phyloP scores from a whole-genome alignment of 2,113 vertebrate genomes.

The Brachyhypopomus occidentalis region DNA sequence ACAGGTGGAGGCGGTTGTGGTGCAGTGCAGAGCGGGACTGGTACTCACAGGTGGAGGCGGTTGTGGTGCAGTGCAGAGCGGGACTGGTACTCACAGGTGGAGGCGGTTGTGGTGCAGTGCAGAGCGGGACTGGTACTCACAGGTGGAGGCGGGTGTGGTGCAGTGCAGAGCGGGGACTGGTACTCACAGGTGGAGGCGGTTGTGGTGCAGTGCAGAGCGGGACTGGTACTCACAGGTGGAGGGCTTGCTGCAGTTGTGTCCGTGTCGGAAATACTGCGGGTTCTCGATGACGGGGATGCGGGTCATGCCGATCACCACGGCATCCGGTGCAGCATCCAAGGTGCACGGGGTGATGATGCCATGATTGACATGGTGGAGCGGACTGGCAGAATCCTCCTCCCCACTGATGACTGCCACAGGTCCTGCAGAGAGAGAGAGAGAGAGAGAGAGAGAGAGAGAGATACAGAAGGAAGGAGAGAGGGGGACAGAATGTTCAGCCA shows the following conservation, averaged over 20 bases:
- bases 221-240: constrained; percentile 86
- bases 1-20: too few species aligned
- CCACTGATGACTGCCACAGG: constrained; percentile 94
- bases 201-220: too few species aligned
- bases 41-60: too few species aligned
- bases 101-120: too few species aligned
- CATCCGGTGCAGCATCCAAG: constrained; percentile 82
- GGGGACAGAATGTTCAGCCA: background rate
- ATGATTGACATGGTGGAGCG: constrained; percentile 94
- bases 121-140: too few species aligned
- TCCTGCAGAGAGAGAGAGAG: constrained; percentile 69
- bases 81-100: too few species aligned
- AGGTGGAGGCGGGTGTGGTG: too few species aligned
- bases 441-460: background rate
- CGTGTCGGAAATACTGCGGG: constrained; percentile 96
- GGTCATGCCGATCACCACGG: constrained; percentile 95
- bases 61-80: too few species aligned
- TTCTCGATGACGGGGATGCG: constrained; percentile 96
- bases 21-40: too few species aligned
- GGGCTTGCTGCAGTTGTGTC: constrained; percentile 92
- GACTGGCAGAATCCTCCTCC: constrained; percentile 94
- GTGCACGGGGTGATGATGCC: constrained; percentile 90
- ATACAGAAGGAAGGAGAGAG: background rate
- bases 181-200: background rate
- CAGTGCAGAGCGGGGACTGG: too few species aligned